Percentiles rank a stretch among this genome's conserved stretches.
Conservation (phyloP, 2,888 invertebrate species). For the Ptilodon capucinus region DNA sequence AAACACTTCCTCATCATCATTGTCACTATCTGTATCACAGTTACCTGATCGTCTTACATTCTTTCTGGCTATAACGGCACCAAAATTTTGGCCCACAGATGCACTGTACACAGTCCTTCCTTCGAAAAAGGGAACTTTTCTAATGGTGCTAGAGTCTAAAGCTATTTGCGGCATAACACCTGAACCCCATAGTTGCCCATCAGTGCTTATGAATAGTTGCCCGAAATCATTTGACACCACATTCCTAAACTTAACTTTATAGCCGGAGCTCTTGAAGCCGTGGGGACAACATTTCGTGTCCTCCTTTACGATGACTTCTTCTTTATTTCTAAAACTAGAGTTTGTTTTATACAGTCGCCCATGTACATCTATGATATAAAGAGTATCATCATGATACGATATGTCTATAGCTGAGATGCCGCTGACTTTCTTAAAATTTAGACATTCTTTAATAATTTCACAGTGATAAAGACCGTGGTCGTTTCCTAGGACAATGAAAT, state of each 20-base stretch:
- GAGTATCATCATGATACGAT: constrained; percentile 81
- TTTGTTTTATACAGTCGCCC: constrained; percentile 84
- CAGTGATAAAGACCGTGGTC: constrained; percentile 75
- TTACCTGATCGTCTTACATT: constrained; percentile 73
- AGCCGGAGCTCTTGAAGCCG: constrained; percentile 84
- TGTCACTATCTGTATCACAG: constrained; percentile 84
- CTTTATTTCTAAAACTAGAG: constrained; percentile 78
- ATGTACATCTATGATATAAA: constrained; percentile 84
- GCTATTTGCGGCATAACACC: constrained; percentile 86
- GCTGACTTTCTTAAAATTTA: constrained; percentile 72
- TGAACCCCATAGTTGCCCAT: constrained; percentile 87
- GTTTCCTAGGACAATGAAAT: constrained; percentile 71
- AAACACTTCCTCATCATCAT: constrained; percentile 85
- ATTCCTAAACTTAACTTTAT: constrained; percentile 83
- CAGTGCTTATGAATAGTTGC: constrained; percentile 85
- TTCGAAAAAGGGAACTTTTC: constrained; percentile 86
- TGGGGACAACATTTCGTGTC: constrained; percentile 85
- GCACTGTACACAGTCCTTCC: constrained; percentile 86
- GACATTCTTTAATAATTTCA: constrained; percentile 59
- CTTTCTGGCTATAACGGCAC: constrained; percentile 87
- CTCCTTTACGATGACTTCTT: constrained; percentile 84
- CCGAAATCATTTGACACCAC: constrained; percentile 85
- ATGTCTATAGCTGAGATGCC: constrained; percentile 84
- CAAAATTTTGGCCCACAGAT: constrained; percentile 90
- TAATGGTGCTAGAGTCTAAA: constrained; percentile 82